These are phyloP conservation scores for Achatina immaculata DNA, from an alignment of 1,140 invertebrate genomes.

Conservation along the genomic window DNA sequence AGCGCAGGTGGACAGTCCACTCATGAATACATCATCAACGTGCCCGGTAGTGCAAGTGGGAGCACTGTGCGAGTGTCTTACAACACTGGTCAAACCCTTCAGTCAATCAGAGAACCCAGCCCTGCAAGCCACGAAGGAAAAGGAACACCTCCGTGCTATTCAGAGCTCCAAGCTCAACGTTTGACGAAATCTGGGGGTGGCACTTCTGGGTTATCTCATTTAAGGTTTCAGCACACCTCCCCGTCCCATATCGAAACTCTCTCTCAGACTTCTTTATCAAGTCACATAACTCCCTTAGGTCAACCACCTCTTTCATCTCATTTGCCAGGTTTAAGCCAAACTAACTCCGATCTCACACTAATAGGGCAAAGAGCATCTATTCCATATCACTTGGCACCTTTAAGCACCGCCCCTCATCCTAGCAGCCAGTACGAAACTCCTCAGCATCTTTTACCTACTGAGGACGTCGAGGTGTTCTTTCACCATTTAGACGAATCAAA, in stretches of 20 bases:
- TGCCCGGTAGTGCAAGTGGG: not conserved
- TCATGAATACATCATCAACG: not conserved
- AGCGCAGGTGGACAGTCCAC: not conserved
- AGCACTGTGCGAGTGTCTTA: not conserved
- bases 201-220: not conserved
- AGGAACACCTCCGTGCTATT: slow-evolving; percentile 14
- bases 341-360: not conserved
- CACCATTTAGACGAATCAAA: slow-evolving; percentile 40
- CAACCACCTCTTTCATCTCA: not conserved
- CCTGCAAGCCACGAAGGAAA: not conserved
- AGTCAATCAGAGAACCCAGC: not conserved
- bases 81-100: not conserved
- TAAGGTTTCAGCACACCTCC: not conserved
- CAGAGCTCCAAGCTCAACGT: slow-evolving; percentile 14
- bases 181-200: not conserved
- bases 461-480: slow-evolving; percentile 49
- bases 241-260: not conserved
- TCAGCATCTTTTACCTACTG: slow-evolving; percentile 40
- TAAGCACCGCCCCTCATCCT: not conserved
- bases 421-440: slow-evolving; percentile 35
- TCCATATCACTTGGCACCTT: not conserved
- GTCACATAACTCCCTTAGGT: slow-evolving; percentile 1
- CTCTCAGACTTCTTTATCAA: not conserved
- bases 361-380: not conserved
- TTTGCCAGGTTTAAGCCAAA: not conserved